Percentiles rank a stretch among this genome's conserved stretches.
Conservation (phyloP, 1,140 invertebrate species). For the Dufourea novaeangliae region DNA sequence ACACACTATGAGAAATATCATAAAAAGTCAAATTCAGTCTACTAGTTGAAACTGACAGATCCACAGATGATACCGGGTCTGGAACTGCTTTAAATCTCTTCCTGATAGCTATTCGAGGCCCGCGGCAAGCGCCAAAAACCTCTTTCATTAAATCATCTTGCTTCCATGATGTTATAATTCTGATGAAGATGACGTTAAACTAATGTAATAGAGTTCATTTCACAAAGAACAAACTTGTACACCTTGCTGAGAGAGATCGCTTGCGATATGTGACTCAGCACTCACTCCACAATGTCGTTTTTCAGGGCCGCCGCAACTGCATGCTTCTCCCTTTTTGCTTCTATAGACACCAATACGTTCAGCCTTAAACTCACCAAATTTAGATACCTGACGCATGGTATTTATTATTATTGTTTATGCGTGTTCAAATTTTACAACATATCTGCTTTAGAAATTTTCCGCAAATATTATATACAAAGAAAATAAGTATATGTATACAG, state of each 20-base stretch:
- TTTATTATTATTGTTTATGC: not conserved
- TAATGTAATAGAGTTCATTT: constrained; percentile 37
- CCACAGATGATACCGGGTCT: not conserved
- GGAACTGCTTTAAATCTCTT: constrained; percentile 13
- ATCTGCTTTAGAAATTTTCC: too few species aligned
- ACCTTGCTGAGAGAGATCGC: constrained; percentile 68
- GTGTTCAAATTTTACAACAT: not conserved
- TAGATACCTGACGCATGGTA: not conserved
- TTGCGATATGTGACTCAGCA: constrained; percentile 75
- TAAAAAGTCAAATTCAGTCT: not conserved
- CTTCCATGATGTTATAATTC: not conserved
- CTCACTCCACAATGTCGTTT: constrained; percentile 66
- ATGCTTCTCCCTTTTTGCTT: constrained; percentile 47
- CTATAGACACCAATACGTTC: constrained; percentile 4
- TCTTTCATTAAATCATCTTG: constrained; percentile 43
- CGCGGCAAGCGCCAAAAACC: constrained; percentile 33
- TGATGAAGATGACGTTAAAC: constrained; percentile 23
- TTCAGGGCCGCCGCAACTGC: constrained; percentile 63
- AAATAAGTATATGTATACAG: not conserved
- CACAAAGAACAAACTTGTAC: constrained; percentile 57
- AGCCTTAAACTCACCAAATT: not conserved
- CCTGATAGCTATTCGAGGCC: constrained; percentile 38
- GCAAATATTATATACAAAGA: not conserved
- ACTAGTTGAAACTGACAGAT: constrained; percentile 41
- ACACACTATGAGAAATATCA: not conserved